Evolutionary conservation across 2,888 invertebrate species (phyloP), one percentile per base, ranked within the genome.

Genomic region (Xestia sexstrigata): DNA sequence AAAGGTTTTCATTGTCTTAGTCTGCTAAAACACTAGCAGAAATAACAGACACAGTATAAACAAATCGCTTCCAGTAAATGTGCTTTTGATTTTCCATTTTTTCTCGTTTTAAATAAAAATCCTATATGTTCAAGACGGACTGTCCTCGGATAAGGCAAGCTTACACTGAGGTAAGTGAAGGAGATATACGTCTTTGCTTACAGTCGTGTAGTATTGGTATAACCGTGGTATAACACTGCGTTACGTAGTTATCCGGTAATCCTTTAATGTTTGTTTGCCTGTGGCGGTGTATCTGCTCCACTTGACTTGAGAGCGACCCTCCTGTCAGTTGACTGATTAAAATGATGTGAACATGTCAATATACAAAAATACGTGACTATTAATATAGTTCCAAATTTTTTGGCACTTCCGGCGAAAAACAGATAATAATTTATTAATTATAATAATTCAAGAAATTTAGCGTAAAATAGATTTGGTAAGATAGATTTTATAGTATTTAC

Each of bases 1-100:
- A 91, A 89, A 92, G 92, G 92, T 95, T 94, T 92, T 94, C 95
- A 95, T 95, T 91, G 93, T 94, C 93, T 88, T 93, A 92, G 93
- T 92, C 58, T 91, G 91, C 87, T 88, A 89, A 89, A 90, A 88
- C 90, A 92, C 91, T 89, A 69, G 89, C 85, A 88, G 87, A 89
- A 45, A 49, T 52, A 52, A 72, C 23, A 70, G 35, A 58, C 74
- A 72, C 75, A 70, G 26, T 70, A 52, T 76, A 72, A 55, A 76
- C 73, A 79, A 86, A 78, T 80, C 23, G 90, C 89, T 91, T 91
- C 83, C 82, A 90, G 90, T 86, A 86, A 91, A 91, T 89, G 86
- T 90, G 66, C 65, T 78, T 84, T 75, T 79, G 75, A 81, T 76
- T 52, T 79, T 72, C n/a, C 49, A 69, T 75, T 82, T 82, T 86